Conservation (phyloP, 2,113 vertebrate genomes). For the Podiceps cristatus region DNA sequence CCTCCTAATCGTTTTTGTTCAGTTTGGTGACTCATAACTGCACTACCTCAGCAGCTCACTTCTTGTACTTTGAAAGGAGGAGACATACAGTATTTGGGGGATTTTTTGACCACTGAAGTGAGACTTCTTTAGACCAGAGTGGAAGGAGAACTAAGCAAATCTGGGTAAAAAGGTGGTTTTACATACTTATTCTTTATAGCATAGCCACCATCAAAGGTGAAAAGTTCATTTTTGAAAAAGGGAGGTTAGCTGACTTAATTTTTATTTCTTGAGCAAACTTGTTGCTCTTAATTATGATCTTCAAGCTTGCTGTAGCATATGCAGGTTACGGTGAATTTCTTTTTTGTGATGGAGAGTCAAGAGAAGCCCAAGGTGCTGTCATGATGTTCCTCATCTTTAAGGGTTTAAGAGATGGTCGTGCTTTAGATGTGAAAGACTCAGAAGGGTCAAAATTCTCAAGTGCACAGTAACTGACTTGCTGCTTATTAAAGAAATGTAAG, state of each 20-base stretch:
- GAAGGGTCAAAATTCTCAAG: not conserved
- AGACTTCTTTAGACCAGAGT: not conserved
- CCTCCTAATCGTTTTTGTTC: not conserved
- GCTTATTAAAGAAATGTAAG: not conserved
- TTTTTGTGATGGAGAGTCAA: not conserved
- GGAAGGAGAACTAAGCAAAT: not conserved
- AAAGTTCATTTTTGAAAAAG: not conserved
- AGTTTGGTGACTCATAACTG: not conserved
- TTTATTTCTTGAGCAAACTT: not conserved
- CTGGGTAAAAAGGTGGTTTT: not conserved
- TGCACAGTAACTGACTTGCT: not conserved
- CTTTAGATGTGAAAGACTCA: not conserved
- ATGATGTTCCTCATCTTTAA: not conserved
- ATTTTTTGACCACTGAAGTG: not conserved
- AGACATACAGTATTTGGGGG: accelerated
- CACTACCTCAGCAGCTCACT: not conserved
- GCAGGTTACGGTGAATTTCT: not conserved
- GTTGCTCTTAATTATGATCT: not conserved
- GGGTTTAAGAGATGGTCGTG: not conserved
- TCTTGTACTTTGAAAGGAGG: not conserved
- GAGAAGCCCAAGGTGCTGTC: not conserved
- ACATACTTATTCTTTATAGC: not conserved
- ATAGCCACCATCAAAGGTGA: not conserved
- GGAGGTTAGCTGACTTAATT: not conserved
- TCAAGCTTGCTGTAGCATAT: not conserved